Evolutionary conservation across 2,113 vertebrate species (phyloP), one percentile per base, ranked within the genome.

Genomic region (Chlorocebus sabaeus): DNA sequence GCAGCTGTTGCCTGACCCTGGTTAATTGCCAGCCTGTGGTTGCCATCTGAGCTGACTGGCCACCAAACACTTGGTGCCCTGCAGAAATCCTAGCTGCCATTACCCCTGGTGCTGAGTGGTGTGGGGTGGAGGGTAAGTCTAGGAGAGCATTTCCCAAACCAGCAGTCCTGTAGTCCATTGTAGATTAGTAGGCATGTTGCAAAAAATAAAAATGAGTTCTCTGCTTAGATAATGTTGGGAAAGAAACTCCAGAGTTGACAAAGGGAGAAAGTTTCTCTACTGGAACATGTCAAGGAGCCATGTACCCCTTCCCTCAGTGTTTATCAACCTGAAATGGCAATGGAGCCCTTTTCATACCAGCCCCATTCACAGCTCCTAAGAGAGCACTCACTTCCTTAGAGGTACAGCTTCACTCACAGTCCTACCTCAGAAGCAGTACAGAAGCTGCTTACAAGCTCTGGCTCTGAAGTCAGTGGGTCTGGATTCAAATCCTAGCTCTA

Each of bases 241-340:
- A 95, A 94, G 25, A 83, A 95, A 94, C 72, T 92, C 23, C 27
- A 64, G 45, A 84, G 43, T 92, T 30, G 88, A 83, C 61, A 38
- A 91, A 97, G 22, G 38, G 23, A 68, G 32, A 18, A 35, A 61
- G 12, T 81, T 88, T 90, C 75, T 97, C 83, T 87, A 73, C 17
- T 75, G 11, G n/a, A 89, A 8, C 96, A 59, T 89, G 48, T 86
- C 25, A 52, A 40, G 8, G 22, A 38, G 25, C 14, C 43, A 59
- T 48, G 30, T 48, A 30, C 9, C 18, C 50, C 73, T 76, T 12
- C 35, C 18, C 25, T 35, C 6, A 32, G n/a, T 40, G 57, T 70
- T 92, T 96, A 78, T 64, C 73, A 92, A 83, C 18, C 80, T 79
- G 95, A 94, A 75, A 64, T 64, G 86, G 68, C 79, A 81, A 13